These are phyloP conservation scores for Pangasianodon gigas DNA, from an alignment of 2,113 vertebrate genomes.

Conservation along the genomic window DNA sequence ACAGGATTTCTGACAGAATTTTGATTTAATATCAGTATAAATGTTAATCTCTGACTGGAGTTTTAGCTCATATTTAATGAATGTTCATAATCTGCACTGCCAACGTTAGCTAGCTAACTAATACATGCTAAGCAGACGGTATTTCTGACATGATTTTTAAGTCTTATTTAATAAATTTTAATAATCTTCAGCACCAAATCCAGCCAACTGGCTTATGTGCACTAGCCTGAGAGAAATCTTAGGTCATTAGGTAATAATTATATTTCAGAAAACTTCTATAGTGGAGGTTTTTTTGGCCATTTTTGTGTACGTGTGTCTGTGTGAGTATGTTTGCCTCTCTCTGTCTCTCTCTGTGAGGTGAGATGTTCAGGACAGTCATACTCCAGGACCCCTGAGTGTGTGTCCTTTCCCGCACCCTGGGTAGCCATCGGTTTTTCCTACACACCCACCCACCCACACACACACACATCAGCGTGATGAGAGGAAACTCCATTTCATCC, in stretches of 20 bases:
- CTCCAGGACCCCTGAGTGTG: neutral
- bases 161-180: neutral
- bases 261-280: neutral
- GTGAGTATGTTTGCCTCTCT: neutral
- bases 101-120: neutral
- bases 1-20: neutral
- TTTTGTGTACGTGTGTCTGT: neutral
- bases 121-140: neutral
- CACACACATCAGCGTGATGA: neutral
- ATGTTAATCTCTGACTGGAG: neutral
- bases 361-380: neutral
- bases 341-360: neutral
- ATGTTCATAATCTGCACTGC: neutral
- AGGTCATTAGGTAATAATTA: neutral
- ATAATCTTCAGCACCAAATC: neutral
- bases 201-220: neutral
- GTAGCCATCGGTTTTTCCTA: neutral
- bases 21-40: neutral
- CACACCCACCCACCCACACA: neutral
- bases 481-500: constrained; percentile 2
- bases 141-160: neutral
- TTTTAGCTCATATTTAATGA: neutral
- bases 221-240: neutral
- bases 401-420: neutral
- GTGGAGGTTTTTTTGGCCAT: neutral